These are phyloP conservation scores for Arothron firmamentum DNA, from an alignment of 2,113 vertebrate species.

Conservation along the genomic window DNA sequence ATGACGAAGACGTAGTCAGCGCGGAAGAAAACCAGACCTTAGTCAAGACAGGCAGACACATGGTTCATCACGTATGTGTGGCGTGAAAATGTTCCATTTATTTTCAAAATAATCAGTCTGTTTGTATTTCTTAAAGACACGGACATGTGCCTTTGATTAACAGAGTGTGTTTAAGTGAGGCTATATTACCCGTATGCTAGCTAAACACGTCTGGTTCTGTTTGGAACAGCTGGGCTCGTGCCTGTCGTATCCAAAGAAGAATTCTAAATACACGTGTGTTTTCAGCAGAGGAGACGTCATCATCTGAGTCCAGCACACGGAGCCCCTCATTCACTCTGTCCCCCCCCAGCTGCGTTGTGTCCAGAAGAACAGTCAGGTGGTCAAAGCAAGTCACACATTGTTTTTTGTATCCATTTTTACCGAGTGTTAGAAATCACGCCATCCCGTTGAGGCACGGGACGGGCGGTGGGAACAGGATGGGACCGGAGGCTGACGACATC, in stretches of 20 bases:
- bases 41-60: neutral
- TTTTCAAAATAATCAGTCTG: no score
- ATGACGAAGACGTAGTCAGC: slow-evolving; percentile 63
- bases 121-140: neutral
- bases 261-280: slow-evolving; percentile 43
- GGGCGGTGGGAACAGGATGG: slow-evolving; percentile 10
- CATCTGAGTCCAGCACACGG: neutral
- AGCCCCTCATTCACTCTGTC: slow-evolving; percentile 7
- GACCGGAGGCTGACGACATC: slow-evolving; percentile 31
- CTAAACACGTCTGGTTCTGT: slow-evolving; percentile 27
- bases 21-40: slow-evolving; percentile 44
- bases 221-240: slow-evolving; percentile 27
- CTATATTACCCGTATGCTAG: slow-evolving; percentile 9
- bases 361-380: slow-evolving; percentile 27
- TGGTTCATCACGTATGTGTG: no score
- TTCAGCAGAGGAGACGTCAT: slow-evolving; percentile 21
- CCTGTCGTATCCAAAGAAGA: slow-evolving; percentile 28
- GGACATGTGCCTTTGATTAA: slow-evolving; percentile 42
- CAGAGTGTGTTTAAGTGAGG: slow-evolving; percentile 20
- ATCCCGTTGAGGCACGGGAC: slow-evolving; percentile 32
- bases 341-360: slow-evolving; percentile 50
- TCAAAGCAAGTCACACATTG: slow-evolving; percentile 27
- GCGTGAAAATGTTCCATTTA: no score
- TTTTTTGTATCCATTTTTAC: slow-evolving; percentile 28
- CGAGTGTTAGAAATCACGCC: slow-evolving; percentile 46